Conservation (phyloP, 2,888 invertebrate genomes). For the Drosophila quasianomalipes region DNA sequence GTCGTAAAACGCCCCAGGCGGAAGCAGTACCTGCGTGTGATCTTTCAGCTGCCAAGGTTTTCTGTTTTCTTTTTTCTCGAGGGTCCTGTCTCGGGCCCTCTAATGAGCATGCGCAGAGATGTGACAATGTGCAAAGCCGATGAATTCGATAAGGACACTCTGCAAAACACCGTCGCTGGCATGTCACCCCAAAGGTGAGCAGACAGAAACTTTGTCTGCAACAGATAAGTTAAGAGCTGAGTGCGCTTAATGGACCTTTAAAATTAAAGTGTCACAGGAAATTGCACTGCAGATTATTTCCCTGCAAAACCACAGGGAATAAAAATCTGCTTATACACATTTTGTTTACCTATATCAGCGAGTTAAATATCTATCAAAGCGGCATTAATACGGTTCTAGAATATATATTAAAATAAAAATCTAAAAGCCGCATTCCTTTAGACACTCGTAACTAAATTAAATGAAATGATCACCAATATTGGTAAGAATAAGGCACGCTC, state of each 20-base stretch:
- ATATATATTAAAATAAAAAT: neutral
- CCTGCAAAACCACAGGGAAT: neutral
- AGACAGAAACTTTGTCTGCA: neutral
- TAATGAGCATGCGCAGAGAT: slow-evolving; percentile 2
- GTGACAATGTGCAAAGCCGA: neutral
- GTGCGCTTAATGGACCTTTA: neutral
- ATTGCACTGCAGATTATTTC: neutral
- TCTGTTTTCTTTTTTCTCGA: neutral
- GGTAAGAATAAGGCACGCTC: neutral
- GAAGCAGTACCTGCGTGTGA: neutral
- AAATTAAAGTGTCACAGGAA: neutral
- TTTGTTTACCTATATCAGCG: neutral
- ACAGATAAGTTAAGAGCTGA: neutral
- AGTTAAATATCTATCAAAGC: neutral
- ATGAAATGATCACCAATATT: slow-evolving; percentile 1
- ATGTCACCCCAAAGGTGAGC: neutral
- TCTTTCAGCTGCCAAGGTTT: slow-evolving; percentile 9
- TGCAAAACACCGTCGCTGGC: neutral
- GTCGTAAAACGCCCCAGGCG: slow-evolving; percentile 1
- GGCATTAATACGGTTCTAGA: neutral
- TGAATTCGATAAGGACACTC: neutral
- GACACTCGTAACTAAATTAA: neutral
- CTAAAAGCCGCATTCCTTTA: no score
- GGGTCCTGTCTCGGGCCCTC: neutral
- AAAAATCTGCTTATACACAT: neutral